Percentiles rank a stretch among this genome's conserved stretches.
phyloP scores from a whole-genome alignment of 2,888 invertebrate species.

The Drosophila paracracens region DNA sequence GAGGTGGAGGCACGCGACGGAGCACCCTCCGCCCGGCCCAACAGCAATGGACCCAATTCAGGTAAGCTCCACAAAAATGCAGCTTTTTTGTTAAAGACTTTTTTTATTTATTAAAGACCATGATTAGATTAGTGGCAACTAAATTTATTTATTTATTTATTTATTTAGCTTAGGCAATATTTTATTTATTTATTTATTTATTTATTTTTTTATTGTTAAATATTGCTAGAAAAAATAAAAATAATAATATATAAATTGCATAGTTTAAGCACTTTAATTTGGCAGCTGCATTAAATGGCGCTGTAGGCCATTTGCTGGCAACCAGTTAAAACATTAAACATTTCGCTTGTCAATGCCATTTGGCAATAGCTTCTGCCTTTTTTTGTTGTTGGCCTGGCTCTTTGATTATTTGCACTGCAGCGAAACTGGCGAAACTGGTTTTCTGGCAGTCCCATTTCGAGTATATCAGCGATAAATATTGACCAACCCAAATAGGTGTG shows the following conservation, averaged over 20 bases:
- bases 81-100: too few relatives aligned
- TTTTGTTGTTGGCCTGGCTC: background rate
- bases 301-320: background rate
- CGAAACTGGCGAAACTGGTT: constrained; percentile 37
- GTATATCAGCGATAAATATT: constrained; percentile 61
- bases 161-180: too few relatives aligned
- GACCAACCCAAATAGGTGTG: constrained; percentile 62
- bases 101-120: too few relatives aligned
- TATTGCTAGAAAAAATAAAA: background rate
- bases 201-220: background rate
- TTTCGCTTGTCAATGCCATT: constrained; percentile 41
- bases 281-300: constrained; percentile 25
- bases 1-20: constrained; percentile 99
- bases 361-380: constrained; percentile 31
- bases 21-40: constrained; percentile 97
- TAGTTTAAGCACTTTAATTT: background rate
- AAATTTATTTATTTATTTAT: too few relatives aligned
- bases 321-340: constrained; percentile 24
- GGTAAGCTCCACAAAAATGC: constrained; percentile 86
- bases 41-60: constrained; percentile 97
- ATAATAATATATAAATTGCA: background rate
- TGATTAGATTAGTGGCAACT: too few relatives aligned
- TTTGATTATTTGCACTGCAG: constrained; percentile 37
- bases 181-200: too few relatives aligned
- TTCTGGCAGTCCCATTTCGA: constrained; percentile 34